Percentiles rank a stretch among this genome's conserved stretches.
phyloP scores from a whole-genome alignment of 2,113 vertebrate genomes.

The Syrmaticus mikado region DNA sequence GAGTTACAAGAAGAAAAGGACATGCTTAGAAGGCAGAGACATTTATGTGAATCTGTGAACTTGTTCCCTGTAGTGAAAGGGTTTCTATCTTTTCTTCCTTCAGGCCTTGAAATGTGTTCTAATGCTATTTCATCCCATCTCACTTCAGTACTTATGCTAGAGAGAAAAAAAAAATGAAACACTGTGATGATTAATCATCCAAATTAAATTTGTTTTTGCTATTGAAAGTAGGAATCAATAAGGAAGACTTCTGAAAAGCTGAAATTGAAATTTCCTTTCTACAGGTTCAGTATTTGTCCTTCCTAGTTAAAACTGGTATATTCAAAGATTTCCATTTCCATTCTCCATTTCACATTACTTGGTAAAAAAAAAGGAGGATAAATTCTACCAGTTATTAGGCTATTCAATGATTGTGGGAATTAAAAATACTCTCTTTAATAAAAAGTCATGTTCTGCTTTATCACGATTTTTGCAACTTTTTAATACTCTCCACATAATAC shows the following conservation, averaged over 20 bases:
- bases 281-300: neutral
- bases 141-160: neutral
- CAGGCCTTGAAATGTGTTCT: neutral
- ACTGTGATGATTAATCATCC: neutral
- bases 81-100: neutral
- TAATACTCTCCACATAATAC: neutral
- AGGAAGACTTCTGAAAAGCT: neutral
- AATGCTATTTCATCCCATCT: neutral
- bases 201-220: neutral
- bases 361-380: neutral
- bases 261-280: neutral
- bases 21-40: neutral
- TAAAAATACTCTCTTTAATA: neutral
- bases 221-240: neutral
- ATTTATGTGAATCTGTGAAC: neutral
- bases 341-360: neutral
- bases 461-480: neutral
- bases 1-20: neutral
- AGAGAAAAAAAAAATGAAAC: neutral
- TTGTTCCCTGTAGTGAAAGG: neutral
- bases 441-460: slow-evolving; percentile 19
- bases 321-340: neutral
- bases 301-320: neutral
- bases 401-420: neutral
- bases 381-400: neutral